Conservation (phyloP, 2,797 vertebrate genomes). For the Anguilla megastoma region DNA sequence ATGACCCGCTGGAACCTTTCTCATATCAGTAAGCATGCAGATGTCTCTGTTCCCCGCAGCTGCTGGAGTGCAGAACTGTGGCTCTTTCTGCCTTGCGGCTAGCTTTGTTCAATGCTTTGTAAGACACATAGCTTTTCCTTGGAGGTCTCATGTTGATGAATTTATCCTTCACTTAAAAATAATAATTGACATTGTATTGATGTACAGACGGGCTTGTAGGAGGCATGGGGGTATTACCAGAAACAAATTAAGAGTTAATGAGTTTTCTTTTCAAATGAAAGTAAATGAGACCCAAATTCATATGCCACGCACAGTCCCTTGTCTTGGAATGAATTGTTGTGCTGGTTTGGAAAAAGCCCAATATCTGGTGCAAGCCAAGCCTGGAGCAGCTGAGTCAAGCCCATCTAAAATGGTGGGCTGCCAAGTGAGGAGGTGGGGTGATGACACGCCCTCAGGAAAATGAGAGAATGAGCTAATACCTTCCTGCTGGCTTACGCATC, state of each 20-base stretch:
- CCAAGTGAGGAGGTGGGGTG: background rate
- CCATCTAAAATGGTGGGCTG: background rate
- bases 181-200: background rate
- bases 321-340: background rate
- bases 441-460: background rate
- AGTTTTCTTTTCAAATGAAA: conserved; percentile 11
- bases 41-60: conserved; percentile 4
- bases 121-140: background rate
- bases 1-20: background rate
- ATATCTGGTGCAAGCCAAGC: background rate
- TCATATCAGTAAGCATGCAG: background rate
- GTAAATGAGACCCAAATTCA: conserved; percentile 7
- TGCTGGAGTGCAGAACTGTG: background rate
- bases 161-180: background rate
- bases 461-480: background rate
- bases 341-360: conserved; percentile 20
- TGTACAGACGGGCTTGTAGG: background rate
- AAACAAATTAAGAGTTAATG: conserved; percentile 25
- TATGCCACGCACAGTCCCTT: background rate
- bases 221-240: background rate
- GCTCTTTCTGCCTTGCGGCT: background rate
- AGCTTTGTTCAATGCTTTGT: background rate
- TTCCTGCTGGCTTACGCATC: background rate
- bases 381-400: conserved; percentile 10
- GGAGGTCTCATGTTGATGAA: background rate